phyloP scores from a whole-genome alignment of 2,113 vertebrate species.

The Parotia lawesii region DNA sequence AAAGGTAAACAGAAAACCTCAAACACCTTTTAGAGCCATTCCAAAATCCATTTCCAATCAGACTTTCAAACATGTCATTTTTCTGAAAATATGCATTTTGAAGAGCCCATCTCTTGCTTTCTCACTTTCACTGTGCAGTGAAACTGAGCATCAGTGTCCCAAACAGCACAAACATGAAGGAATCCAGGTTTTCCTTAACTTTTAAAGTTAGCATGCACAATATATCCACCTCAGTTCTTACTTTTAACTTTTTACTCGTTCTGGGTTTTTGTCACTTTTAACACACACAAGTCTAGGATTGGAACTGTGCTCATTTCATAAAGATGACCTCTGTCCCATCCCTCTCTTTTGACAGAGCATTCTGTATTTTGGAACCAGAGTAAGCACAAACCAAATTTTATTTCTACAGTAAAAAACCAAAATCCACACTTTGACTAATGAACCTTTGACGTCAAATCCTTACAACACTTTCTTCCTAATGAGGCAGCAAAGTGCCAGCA shows the following conservation, averaged over 20 bases:
- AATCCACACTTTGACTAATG: not conserved
- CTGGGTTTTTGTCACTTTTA: not conserved
- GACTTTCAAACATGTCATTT: not conserved
- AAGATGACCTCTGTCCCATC: not conserved
- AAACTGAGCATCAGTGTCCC: not conserved
- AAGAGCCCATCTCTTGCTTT: not conserved
- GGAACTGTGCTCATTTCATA: not conserved
- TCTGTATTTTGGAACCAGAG: not conserved
- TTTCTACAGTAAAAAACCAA: not conserved
- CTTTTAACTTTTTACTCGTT: accelerated
- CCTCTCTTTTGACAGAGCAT: not conserved
- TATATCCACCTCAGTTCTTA: not conserved
- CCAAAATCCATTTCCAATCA: not conserved
- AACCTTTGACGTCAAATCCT: not conserved
- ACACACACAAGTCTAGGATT: not conserved
- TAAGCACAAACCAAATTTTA: not conserved
- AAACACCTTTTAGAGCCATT: not conserved
- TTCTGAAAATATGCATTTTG: not conserved
- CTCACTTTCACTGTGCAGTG: not conserved
- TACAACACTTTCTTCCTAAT: not conserved
- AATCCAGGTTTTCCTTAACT: not conserved
- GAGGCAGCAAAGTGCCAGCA: not conserved
- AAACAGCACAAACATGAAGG: not conserved
- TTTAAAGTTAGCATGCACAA: not conserved
- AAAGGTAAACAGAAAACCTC: not conserved